Evolutionary conservation across 2,888 invertebrate genomes (phyloP).

Genomic region (Mantis religiosa): DNA sequence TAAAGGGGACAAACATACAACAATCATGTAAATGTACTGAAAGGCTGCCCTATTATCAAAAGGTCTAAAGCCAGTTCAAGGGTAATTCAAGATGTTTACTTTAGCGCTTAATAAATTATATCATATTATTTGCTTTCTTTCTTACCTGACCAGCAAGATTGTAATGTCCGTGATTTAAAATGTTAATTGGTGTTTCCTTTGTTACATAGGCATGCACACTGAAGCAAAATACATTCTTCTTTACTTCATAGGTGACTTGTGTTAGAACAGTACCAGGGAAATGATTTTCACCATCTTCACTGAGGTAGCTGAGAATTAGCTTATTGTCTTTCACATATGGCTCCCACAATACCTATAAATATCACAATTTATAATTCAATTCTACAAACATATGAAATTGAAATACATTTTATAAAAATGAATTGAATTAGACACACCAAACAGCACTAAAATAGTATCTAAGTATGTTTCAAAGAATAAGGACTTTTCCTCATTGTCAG

Average conservation of each 20-base stretch:
- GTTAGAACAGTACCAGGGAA: constrained; percentile 80
- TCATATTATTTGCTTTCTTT: neutral
- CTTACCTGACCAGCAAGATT: constrained; percentile 77
- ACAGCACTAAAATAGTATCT: too few species aligned
- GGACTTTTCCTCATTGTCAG: too few species aligned
- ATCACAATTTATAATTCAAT: neutral
- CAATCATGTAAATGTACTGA: too few species aligned
- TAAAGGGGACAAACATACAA: too few species aligned
- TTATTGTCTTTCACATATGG: constrained; percentile 56
- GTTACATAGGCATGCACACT: constrained; percentile 70
- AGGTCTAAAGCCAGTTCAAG: too few species aligned
- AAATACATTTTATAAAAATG: too few species aligned
- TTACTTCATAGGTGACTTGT: constrained; percentile 63
- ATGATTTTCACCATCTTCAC: constrained; percentile 78
- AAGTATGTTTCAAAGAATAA: too few species aligned
- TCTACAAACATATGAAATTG: too few species aligned
- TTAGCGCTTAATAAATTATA: too few species aligned
- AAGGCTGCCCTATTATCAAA: too few species aligned
- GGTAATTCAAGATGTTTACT: too few species aligned
- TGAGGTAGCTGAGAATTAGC: constrained; percentile 62
- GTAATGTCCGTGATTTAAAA: constrained; percentile 87
- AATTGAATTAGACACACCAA: too few species aligned
- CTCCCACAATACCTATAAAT: constrained; percentile 56
- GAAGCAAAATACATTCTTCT: constrained; percentile 69
- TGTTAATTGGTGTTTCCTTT: constrained; percentile 77